Percentiles rank a stretch among this genome's conserved stretches.
These are phyloP conservation scores for Percopsis omiscomaycus DNA, from an alignment of 2,797 vertebrate genomes.

Conservation along the genomic window DNA sequence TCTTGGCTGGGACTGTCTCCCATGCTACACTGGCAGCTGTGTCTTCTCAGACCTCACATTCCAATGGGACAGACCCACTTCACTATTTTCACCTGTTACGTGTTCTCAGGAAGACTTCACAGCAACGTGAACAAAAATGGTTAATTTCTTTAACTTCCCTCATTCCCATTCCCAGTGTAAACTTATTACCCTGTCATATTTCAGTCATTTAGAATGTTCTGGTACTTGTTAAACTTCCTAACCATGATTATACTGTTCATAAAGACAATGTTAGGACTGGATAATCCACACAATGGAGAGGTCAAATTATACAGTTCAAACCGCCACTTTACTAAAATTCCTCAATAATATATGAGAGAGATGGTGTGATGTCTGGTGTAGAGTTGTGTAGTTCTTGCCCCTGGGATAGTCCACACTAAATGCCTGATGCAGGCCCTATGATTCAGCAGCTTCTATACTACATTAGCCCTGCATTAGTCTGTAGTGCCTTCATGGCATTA, in stretches of 20 bases:
- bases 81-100: conserved; percentile 73
- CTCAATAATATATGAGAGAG: not conserved
- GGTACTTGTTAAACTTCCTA: not conserved
- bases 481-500: conserved; percentile 45
- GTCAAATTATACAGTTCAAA: not conserved
- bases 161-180: not conserved
- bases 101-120: conserved; percentile 5
- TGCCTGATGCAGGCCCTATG: conserved; percentile 43
- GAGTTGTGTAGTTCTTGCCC: conserved; percentile 2
- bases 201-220: not conserved
- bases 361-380: not conserved
- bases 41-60: conserved; percentile 76
- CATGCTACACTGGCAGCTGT: conserved; percentile 72
- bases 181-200: too few species aligned
- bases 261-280: not conserved
- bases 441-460: conserved; percentile 71
- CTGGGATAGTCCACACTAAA: conserved; percentile 5
- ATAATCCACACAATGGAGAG: not conserved
- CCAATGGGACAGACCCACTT: conserved; percentile 68
- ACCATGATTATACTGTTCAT: not conserved
- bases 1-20: conserved; percentile 51
- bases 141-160: not conserved
- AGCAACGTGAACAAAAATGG: conserved; percentile 12
- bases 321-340: not conserved
- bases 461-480: conserved; percentile 38